A percentile compares a stretch with the other conserved stretches of the same genome.
These are phyloP conservation scores for Dusona sp. DNA, from an alignment of 2,888 invertebrate species.

Conservation along the genomic window DNA sequence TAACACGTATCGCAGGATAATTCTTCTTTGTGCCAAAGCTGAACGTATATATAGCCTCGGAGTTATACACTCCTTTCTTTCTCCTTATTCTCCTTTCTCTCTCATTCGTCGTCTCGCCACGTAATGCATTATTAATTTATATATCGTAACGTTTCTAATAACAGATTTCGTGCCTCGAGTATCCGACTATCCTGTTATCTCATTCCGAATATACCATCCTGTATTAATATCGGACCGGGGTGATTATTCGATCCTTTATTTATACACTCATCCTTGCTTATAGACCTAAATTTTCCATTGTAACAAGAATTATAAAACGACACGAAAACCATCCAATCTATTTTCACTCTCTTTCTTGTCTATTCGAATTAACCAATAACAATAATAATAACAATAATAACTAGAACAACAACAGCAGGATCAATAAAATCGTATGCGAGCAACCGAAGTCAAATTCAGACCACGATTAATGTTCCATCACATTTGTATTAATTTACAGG, in stretches of 20 bases:
- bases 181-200: slow-evolving; percentile 5
- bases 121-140: slow-evolving; percentile 26
- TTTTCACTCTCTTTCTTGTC: not conserved
- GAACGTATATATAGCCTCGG: not conserved
- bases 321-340: not conserved
- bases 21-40: slow-evolving; percentile 11
- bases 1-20: slow-evolving; percentile 18
- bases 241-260: slow-evolving; percentile 50
- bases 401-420: not conserved
- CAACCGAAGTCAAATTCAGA: not conserved
- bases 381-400: not conserved
- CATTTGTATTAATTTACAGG: too few relatives aligned
- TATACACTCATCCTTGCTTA: slow-evolving; percentile 7
- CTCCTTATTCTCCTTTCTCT: slow-evolving; percentile 13
- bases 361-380: not conserved
- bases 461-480: not conserved
- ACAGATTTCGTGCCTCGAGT: slow-evolving; percentile 16
- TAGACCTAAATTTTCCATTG: not conserved
- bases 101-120: slow-evolving; percentile 19
- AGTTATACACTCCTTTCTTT: slow-evolving; percentile 8
- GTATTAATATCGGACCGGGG: not conserved
- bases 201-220: not conserved
- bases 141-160: slow-evolving; percentile 47
- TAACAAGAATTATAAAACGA: not conserved
- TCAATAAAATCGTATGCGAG: not conserved